A percentile compares a stretch with the other conserved stretches of the same genome.
Conservation (phyloP, 2,888 invertebrate species). For the Macrophya alboannulata region DNA sequence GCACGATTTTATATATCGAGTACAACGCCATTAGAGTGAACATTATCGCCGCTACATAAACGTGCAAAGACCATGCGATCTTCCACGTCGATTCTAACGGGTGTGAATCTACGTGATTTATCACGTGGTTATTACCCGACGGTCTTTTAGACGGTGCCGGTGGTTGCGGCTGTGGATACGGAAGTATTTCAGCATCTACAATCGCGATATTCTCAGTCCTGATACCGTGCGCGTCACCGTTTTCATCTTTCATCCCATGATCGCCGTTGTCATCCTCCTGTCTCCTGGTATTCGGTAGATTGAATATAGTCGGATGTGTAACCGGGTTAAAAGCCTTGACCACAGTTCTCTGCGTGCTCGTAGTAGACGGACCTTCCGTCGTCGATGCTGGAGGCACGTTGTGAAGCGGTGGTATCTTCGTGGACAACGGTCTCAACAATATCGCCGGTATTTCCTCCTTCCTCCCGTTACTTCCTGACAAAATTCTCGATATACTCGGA, state of each 20-base stretch:
- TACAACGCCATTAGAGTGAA: conserved; percentile 93
- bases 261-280: conserved; percentile 71
- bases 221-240: conserved; percentile 72
- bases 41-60: conserved; percentile 92
- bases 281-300: conserved; percentile 74
- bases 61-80: conserved; percentile 95
- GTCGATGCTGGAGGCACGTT: conserved; percentile 80
- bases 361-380: conserved; percentile 67
- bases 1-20: conserved; percentile 92
- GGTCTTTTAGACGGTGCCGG: conserved; percentile 74
- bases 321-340: conserved; percentile 65
- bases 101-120: conserved; percentile 80
- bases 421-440: conserved; percentile 81
- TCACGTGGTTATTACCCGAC: conserved; percentile 64
- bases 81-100: conserved; percentile 86
- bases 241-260: conserved; percentile 66
- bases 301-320: conserved; percentile 76
- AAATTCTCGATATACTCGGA: conserved; percentile 91
- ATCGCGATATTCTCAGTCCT: conserved; percentile 75
- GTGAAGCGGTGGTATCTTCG: conserved; percentile 74
- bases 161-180: conserved; percentile 76
- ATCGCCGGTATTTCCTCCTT: conserved; percentile 92
- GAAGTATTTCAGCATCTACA: conserved; percentile 75
- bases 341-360: conserved; percentile 62
- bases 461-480: conserved; percentile 92